Conservation (phyloP, 2,888 invertebrate species). For the Pandemis corylana region DNA sequence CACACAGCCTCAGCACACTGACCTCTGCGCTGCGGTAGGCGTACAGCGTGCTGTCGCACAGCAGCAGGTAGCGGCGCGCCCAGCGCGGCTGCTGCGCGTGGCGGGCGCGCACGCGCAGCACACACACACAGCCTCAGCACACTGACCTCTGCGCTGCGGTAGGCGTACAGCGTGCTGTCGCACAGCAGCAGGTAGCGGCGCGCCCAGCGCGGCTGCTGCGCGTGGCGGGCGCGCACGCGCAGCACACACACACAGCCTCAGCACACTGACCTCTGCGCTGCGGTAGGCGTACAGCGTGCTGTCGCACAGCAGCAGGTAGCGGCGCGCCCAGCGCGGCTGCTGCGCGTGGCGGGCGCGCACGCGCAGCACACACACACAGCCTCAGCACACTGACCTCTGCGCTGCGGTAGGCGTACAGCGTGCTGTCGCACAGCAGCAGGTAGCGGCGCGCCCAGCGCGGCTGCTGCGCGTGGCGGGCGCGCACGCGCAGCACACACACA, state of each 20-base stretch:
- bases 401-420: conserved; percentile 70
- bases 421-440: conserved; percentile 69
- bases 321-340: conserved; percentile 59
- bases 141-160: conserved; percentile 52
- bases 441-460: conserved; percentile 63
- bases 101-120: conserved; percentile 46
- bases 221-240: conserved; percentile 44
- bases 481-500: conserved; percentile 48
- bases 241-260: conserved; percentile 44
- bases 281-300: conserved; percentile 72
- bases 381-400: conserved; percentile 42
- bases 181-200: conserved; percentile 68
- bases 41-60: conserved; percentile 71
- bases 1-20: conserved; percentile 33
- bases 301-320: conserved; percentile 70
- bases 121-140: conserved; percentile 38
- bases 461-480: conserved; percentile 36
- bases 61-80: conserved; percentile 69
- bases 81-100: conserved; percentile 49
- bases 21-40: conserved; percentile 60
- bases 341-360: conserved; percentile 42
- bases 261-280: conserved; percentile 45
- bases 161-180: conserved; percentile 73
- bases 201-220: conserved; percentile 56
- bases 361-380: conserved; percentile 47